These are phyloP conservation scores for Chelonia mydas DNA, from an alignment of 2,797 vertebrate species.

Conservation along the genomic window DNA sequence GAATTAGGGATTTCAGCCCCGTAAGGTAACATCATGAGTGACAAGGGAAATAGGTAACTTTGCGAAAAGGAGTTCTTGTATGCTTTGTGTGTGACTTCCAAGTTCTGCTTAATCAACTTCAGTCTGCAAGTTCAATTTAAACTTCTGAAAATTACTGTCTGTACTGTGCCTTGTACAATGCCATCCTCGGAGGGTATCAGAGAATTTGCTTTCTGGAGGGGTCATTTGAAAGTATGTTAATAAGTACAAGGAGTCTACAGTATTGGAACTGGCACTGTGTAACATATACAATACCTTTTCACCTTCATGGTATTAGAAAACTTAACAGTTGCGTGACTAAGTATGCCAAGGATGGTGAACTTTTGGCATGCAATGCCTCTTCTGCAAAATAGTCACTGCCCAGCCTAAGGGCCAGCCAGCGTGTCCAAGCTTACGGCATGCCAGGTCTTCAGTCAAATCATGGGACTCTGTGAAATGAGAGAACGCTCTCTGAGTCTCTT, in stretches of 20 bases:
- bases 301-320: background rate
- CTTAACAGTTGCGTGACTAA: background rate
- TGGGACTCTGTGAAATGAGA: background rate
- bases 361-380: background rate
- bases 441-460: background rate
- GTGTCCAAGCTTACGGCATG: background rate
- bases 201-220: background rate
- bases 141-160: background rate
- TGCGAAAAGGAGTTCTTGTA: background rate
- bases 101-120: background rate
- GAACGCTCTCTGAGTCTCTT: background rate
- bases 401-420: background rate
- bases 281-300: background rate
- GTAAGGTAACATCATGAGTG: background rate
- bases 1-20: background rate
- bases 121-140: fast-evolving
- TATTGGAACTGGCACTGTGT: background rate
- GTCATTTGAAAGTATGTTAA: background rate
- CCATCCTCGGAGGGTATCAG: background rate
- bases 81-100: background rate
- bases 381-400: background rate
- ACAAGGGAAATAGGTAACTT: background rate
- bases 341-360: background rate
- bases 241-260: fast-evolving
- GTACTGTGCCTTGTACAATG: background rate